phyloP scores from a whole-genome alignment of 2,888 invertebrate species.

The Sarcophaga subvicina region DNA sequence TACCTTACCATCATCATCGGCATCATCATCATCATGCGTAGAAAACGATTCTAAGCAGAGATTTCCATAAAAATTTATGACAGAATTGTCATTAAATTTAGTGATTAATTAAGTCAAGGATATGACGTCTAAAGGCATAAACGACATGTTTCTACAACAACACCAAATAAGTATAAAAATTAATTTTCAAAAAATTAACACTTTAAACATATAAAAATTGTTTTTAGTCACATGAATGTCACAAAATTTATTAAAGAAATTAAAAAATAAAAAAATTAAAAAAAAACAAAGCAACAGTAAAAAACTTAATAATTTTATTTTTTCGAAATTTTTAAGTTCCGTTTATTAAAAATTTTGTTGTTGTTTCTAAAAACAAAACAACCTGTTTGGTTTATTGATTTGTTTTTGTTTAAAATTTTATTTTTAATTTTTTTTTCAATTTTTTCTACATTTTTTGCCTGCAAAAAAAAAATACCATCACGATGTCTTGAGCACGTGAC shows the following conservation, averaged over 20 bases:
- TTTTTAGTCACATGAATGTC: conserved; percentile 25
- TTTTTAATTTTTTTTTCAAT: neutral
- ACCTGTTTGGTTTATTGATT: conserved; percentile 6
- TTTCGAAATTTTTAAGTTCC: neutral
- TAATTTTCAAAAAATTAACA: neutral
- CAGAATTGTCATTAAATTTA: neutral
- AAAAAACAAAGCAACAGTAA: neutral
- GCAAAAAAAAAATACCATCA: neutral
- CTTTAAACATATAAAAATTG: neutral
- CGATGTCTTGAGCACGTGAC: conserved; percentile 14
- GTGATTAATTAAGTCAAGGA: conserved; percentile 48
- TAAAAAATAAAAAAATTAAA: neutral
- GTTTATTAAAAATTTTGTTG: neutral
- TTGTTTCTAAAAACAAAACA: conserved; percentile 7
- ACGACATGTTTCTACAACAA: neutral
- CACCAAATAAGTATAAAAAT: neutral
- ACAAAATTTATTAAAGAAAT: neutral
- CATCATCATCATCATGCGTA: neutral
- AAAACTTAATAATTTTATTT: conserved; percentile 2
- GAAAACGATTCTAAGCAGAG: neutral
- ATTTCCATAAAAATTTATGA: neutral
- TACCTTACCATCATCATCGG: too few relatives aligned
- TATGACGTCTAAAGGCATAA: neutral
- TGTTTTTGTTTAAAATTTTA: neutral
- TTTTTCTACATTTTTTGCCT: neutral